These are phyloP conservation scores for Vespertilio murinus DNA, from an alignment of 2,797 vertebrate species.

Conservation along the genomic window DNA sequence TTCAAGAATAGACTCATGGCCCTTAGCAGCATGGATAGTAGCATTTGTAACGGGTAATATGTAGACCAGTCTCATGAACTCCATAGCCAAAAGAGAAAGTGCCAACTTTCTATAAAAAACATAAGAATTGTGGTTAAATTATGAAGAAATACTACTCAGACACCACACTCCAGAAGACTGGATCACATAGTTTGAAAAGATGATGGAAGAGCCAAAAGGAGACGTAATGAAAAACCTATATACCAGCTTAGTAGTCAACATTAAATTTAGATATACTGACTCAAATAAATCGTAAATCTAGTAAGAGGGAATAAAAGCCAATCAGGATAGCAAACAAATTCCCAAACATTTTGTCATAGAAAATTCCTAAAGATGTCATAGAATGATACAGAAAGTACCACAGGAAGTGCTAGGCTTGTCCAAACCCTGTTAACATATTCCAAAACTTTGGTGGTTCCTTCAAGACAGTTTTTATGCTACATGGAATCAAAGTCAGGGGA, in stretches of 20 bases:
- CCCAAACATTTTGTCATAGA: neutral
- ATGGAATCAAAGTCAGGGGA: neutral
- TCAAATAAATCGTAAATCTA: neutral
- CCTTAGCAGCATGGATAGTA: slow-evolving; percentile 67
- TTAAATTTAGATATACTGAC: neutral
- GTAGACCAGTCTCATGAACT: slow-evolving; percentile 74
- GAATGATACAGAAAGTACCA: neutral
- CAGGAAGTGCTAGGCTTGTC: neutral
- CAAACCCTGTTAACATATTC: neutral
- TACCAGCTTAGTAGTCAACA: neutral
- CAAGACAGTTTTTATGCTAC: neutral
- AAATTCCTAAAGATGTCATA: neutral
- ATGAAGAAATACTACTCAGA: neutral
- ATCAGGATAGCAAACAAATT: neutral
- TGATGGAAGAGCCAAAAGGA: slow-evolving; percentile 48
- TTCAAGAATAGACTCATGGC: slow-evolving; percentile 75
- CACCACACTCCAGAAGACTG: neutral
- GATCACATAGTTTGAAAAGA: neutral
- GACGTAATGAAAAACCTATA: slow-evolving; percentile 55
- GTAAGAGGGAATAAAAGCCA: slow-evolving; percentile 16
- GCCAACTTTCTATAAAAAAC: slow-evolving; percentile 68
- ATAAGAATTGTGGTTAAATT: slow-evolving; percentile 41
- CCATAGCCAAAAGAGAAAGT: slow-evolving; percentile 67
- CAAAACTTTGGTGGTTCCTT: neutral
- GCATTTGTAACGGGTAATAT: slow-evolving; percentile 76